phyloP scores from a whole-genome alignment of 2,113 vertebrate species.

The Pogonocichla stellata region DNA sequence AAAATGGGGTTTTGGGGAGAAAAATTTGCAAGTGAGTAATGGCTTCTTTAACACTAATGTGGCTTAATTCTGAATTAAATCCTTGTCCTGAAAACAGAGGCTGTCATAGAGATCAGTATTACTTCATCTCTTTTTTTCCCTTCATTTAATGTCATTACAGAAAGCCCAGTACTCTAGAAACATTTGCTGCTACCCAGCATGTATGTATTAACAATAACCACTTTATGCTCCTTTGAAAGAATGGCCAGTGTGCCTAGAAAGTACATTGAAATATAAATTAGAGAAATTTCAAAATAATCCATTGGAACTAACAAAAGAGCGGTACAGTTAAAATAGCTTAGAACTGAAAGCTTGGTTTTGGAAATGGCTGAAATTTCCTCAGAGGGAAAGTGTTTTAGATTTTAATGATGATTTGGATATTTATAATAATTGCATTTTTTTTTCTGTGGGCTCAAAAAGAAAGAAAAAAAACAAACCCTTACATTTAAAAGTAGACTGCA shows the following conservation, averaged over 20 bases:
- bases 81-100: conserved; percentile 65
- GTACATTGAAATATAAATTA: conserved; percentile 32
- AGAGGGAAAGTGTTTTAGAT: background rate
- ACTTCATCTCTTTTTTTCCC: conserved; percentile 62
- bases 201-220: conserved; percentile 61
- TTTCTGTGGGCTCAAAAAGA: background rate
- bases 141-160: conserved; percentile 66
- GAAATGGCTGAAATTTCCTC: background rate
- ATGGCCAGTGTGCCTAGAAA: background rate
- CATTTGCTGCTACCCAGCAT: conserved; percentile 39
- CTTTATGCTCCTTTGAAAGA: conserved; percentile 61
- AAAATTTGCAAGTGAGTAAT: conserved; percentile 61
- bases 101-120: conserved; percentile 63
- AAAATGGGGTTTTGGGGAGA: background rate
- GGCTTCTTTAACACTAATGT: conserved; percentile 63
- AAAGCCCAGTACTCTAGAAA: conserved; percentile 56
- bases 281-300: background rate
- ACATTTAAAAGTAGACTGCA: background rate
- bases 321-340: background rate
- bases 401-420: background rate
- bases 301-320: background rate
- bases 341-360: background rate
- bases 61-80: conserved; percentile 69
- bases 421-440: background rate
- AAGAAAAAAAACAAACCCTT: background rate